Base-by-base conservation (phyloP, 1,140 invertebrate genomes). In the Drosophila pectinifera region DNA sequence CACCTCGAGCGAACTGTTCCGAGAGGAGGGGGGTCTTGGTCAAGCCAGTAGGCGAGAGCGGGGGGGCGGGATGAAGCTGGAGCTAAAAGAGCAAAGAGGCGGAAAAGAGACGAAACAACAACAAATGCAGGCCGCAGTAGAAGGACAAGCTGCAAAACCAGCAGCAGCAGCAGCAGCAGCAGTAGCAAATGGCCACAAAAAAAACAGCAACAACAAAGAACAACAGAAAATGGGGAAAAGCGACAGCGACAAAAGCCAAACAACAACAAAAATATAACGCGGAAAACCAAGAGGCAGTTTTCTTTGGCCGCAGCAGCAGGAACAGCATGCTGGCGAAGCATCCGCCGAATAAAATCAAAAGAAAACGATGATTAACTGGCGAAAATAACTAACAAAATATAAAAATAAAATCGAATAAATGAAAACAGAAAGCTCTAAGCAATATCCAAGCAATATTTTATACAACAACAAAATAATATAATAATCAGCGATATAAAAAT, bases 91-190 rank as follows among this genome's bases (percentile, higher is more conserved):
- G 73, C 73, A 76, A 57, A 68, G 34, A 65, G 28, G 54, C 46
- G 61, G 28, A 75, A 79, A 41, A 70, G 68, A 70, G 68, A 70
- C 67, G 68, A 70, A 57, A 68, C 69, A 79, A 79, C 80, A 69
- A 79, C 74, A 82, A 73, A 43, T 54, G 79, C 78, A 67, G 41
- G 43, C 28, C 43, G 22, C 46, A 69, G 42, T 46, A 24, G 22
- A 59, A 68, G 59, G 43, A 48, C 39, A 58, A 76, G 62, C 34
- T 41, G 61, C 41, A 57, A 58, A 43, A 64, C 36, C 57, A 54
- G 43, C 69, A 78, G 56, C 61, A 46, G 56, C 64, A 69, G 36
- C 54, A 74, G 58, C 26, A 70, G 59, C 34, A 58, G 18, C 55
- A 55, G 51, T n/a, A 31, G 26, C 58, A 49, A 53, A 53, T 53